Base-by-base conservation (phyloP, 2,888 invertebrate species). In the Cephus runcator region DNA sequence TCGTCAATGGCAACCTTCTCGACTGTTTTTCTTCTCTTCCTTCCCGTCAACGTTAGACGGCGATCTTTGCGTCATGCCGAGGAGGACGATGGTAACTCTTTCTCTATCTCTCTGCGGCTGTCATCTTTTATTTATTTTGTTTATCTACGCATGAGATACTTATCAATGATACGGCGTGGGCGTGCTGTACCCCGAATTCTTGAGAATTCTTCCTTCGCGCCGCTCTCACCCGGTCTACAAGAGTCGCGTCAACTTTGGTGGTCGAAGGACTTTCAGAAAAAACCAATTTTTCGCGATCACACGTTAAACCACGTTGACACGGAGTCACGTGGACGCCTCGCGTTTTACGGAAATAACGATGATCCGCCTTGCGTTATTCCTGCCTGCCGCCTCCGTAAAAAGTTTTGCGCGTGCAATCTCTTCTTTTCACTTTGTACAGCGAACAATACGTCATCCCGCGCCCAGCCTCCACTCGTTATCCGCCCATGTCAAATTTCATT, bases 311-410 rank as follows among this genome's bases (percentile, higher is more conserved):
- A 73, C 77, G 77, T 79, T 75, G 80, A 79, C 77, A 76, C 75
- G 80, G 71, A 40, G 36, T 75, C 76, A 69, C 69, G 80, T 79
- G 76, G 77, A 71, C 79, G 77, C 74, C 40, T 40, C 40, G 30
- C 33, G 69, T 71, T 81, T 83, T 85, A 69, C 83, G 79, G 83
- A 85, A 86, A 86, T 85, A 85, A 86, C 85, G 83, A 86, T 87
- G 84, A 86, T 85, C 81, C 82, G 77, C 73, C 77, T 40, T 69
- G 71, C 73, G 30, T 79, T 85, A 85, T 85, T 85, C 83, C 80
- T 81, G 82, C 79, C 75, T 76, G 76, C 80, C 81, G 83, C 80
- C 83, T 77, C 77, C 83, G 80, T 69, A 30, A 33, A 30, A 33
- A 15, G 2, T 34, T 6, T 73, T 34, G 73, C 34, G 73, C 35